phyloP scores from a whole-genome alignment of 2,113 vertebrate genomes.

The Falcunculus frontatus region DNA sequence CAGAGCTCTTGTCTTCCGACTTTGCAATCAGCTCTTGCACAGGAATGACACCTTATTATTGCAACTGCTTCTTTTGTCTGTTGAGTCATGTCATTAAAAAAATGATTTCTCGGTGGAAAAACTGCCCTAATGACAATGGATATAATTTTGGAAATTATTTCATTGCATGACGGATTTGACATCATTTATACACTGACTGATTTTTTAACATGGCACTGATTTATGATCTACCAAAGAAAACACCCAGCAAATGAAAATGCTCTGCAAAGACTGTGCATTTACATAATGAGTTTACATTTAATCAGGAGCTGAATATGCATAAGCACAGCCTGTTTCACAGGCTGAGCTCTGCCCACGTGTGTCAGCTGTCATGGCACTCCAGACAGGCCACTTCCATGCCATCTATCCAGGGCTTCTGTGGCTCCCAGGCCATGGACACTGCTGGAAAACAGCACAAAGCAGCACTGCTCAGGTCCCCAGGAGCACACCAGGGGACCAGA shows the following conservation, averaged over 20 bases:
- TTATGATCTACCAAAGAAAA: background rate
- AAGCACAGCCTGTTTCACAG: background rate
- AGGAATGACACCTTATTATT: background rate
- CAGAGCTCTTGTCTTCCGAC: background rate
- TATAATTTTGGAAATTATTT: background rate
- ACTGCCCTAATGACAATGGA: background rate
- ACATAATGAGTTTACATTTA: background rate
- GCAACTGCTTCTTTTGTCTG: background rate
- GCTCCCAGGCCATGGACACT: background rate
- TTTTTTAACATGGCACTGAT: constrained; percentile 12
- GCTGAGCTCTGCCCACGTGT: background rate
- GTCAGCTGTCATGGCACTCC: background rate
- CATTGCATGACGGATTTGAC: background rate
- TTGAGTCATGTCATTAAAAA: background rate
- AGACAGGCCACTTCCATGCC: background rate
- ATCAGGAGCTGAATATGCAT: background rate
- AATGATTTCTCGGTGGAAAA: background rate
- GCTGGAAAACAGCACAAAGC: background rate
- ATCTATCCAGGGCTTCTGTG: background rate
- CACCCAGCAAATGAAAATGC: background rate
- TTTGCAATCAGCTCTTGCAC: background rate
- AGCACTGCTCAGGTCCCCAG: background rate
- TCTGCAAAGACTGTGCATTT: background rate
- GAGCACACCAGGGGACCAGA: background rate
- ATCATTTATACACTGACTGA: background rate